These are phyloP conservation scores for Orgyia antiqua DNA, from an alignment of 2,888 invertebrate species.

Conservation along the genomic window DNA sequence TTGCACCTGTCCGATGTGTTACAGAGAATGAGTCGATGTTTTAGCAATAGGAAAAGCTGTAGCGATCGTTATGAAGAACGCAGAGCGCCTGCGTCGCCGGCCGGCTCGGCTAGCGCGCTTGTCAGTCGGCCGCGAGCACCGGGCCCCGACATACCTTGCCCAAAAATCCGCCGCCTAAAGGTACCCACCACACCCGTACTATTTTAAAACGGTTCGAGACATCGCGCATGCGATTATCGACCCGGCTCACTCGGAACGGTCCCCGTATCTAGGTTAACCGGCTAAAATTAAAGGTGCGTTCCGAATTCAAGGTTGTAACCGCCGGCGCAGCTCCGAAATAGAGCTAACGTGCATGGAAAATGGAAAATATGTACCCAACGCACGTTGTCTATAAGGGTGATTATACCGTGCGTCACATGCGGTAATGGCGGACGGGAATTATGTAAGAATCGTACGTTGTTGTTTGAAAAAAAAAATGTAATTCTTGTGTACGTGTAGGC, in stretches of 20 bases:
- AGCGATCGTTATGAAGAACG: constrained; percentile 39
- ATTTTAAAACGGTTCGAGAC: constrained; percentile 48
- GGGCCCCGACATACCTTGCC: constrained; percentile 39
- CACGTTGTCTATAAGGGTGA: constrained; percentile 51
- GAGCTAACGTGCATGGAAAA: constrained; percentile 63
- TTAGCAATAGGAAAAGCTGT: constrained; percentile 15
- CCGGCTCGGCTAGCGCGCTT: constrained; percentile 20
- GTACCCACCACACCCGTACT: constrained; percentile 45
- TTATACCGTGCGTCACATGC: constrained; percentile 47
- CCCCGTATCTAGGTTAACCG: constrained; percentile 75
- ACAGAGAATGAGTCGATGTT: constrained; percentile 11
- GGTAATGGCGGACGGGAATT: constrained; percentile 64
- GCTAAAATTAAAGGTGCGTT: constrained; percentile 78
- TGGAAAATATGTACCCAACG: constrained; percentile 50
- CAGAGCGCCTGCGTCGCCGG: constrained; percentile 31
- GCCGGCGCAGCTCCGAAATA: constrained; percentile 71
- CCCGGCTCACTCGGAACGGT: constrained; percentile 58
- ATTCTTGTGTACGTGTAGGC: constrained; percentile 25
- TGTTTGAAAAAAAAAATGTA: constrained; percentile 42
- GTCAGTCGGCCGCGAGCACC: constrained; percentile 30
- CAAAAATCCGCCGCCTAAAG: constrained; percentile 37
- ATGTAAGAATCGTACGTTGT: constrained; percentile 69
- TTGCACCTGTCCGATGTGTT: constrained; percentile 31
- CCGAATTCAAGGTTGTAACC: constrained; percentile 71
- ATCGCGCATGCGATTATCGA: constrained; percentile 72